Percentiles rank a stretch among this genome's conserved stretches.
These are phyloP conservation scores for Potamarius usumacintae DNA, from an alignment of 2,113 vertebrate species.

Conservation along the genomic window DNA sequence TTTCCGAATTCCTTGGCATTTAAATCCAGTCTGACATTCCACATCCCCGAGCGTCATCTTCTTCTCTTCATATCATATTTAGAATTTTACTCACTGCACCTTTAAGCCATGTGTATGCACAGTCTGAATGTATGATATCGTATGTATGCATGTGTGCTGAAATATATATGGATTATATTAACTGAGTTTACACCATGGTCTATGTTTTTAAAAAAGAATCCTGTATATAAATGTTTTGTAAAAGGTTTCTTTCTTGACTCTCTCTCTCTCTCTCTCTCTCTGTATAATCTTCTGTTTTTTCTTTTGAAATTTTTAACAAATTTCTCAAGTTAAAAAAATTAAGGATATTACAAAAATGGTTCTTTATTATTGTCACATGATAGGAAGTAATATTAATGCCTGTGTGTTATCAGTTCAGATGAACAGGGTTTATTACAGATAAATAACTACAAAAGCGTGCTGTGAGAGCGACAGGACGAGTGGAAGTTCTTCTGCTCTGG, in stretches of 20 bases:
- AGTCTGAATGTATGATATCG: slow-evolving; percentile 49
- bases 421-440: slow-evolving; percentile 26
- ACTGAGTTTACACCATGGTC: slow-evolving; percentile 43
- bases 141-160: slow-evolving; percentile 47
- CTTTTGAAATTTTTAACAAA: slow-evolving; percentile 26
- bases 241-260: slow-evolving; percentile 33
- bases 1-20: not conserved
- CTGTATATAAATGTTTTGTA: slow-evolving; percentile 46
- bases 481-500: too few relatives aligned
- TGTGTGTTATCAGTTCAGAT: slow-evolving; percentile 40
- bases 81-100: slow-evolving; percentile 25
- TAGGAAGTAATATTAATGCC: not conserved
- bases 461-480: not conserved
- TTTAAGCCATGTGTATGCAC: slow-evolving; percentile 38
- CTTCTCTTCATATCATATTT: not conserved
- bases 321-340: slow-evolving; percentile 10
- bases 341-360: not conserved
- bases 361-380: slow-evolving; percentile 32
- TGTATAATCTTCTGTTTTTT: slow-evolving; percentile 20
- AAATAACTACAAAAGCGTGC: not conserved
- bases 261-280: not conserved
- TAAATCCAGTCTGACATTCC: slow-evolving; percentile 13
- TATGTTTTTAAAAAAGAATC: slow-evolving; percentile 9
- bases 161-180: slow-evolving; percentile 44
- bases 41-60: not conserved